A percentile compares a stretch with the other conserved stretches of the same genome.
These are phyloP conservation scores for Nasonia longicornis DNA, from an alignment of 1,140 invertebrate genomes.

Conservation along the genomic window DNA sequence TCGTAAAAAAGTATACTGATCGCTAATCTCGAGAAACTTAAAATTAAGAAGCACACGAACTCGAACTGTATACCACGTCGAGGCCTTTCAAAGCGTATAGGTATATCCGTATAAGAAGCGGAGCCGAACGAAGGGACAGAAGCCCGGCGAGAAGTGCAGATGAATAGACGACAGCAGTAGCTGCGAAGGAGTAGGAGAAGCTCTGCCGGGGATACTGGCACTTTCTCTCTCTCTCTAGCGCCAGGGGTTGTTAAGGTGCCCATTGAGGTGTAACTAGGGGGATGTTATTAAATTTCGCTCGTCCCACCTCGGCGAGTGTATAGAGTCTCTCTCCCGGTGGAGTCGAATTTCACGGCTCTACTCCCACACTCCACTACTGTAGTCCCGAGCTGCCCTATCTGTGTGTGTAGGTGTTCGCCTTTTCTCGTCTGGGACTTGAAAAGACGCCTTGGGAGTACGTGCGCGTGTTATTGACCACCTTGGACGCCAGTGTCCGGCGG, in stretches of 20 bases:
- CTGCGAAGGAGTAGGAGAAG: constrained; percentile 11
- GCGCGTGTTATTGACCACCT: constrained; percentile 25
- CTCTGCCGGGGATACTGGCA: constrained; percentile 26
- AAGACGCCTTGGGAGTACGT: background rate
- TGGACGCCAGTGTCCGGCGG: constrained; percentile 4
- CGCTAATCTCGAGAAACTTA: no score
- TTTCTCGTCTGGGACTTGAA: background rate
- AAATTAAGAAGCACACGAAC: no score
- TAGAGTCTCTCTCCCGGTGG: constrained; percentile 37
- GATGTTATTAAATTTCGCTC: constrained; percentile 71
- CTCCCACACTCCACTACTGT: background rate
- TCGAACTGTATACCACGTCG: no score
- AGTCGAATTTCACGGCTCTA: constrained; percentile 44
- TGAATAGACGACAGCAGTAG: constrained; percentile 36
- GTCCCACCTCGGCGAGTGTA: constrained; percentile 47
- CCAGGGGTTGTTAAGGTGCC: constrained; percentile 69
- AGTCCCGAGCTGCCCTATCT: background rate
- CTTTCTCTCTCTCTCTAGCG: constrained; percentile 21
- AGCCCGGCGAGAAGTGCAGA: constrained; percentile 30
- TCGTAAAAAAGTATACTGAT: no score
- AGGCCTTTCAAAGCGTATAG: background rate
- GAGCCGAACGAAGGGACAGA: background rate
- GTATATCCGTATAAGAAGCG: background rate
- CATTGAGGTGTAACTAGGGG: constrained; percentile 71
- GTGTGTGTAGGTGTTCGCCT: constrained; percentile 42